Conservation (phyloP, 1,140 invertebrate genomes). For the Potamilus streckersoni region DNA sequence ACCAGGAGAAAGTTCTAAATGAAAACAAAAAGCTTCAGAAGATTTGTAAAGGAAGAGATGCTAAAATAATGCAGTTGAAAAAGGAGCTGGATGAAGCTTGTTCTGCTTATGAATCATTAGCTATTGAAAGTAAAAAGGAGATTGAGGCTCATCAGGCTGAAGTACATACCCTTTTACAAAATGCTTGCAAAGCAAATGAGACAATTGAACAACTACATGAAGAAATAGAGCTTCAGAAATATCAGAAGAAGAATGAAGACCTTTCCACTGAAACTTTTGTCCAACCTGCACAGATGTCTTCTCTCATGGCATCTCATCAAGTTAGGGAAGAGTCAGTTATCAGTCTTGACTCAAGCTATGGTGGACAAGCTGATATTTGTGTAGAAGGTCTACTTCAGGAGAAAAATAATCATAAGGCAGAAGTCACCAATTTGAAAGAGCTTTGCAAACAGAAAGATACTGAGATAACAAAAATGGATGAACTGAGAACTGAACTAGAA, state of each 20-base stretch:
- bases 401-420: slow-evolving; percentile 11
- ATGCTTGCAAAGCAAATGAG: slow-evolving; percentile 8
- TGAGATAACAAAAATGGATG: slow-evolving; percentile 35
- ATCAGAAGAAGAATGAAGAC: too few species aligned
- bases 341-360: too few species aligned
- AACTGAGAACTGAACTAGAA: slow-evolving; percentile 16
- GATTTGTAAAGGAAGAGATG: slow-evolving; percentile 25
- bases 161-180: too few species aligned
- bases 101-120: background rate
- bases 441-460: slow-evolving; percentile 42
- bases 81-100: slow-evolving; percentile 24
- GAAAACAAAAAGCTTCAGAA: slow-evolving; percentile 29
- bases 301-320: too few species aligned
- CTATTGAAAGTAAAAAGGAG: slow-evolving; percentile 21
- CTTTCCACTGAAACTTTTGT: too few species aligned
- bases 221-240: background rate
- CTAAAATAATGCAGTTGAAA: slow-evolving; percentile 26
- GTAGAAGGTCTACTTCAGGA: background rate
- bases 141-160: too few species aligned
- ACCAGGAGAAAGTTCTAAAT: slow-evolving; percentile 11
- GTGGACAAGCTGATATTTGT: too few species aligned
- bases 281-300: too few species aligned
- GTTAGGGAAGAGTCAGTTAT: too few species aligned
- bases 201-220: background rate
- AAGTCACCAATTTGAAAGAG: slow-evolving; percentile 37